A percentile compares a stretch with the other conserved stretches of the same genome.
phyloP scores from a whole-genome alignment of 2,113 vertebrate species.

The Prionailurus viverrinus region DNA sequence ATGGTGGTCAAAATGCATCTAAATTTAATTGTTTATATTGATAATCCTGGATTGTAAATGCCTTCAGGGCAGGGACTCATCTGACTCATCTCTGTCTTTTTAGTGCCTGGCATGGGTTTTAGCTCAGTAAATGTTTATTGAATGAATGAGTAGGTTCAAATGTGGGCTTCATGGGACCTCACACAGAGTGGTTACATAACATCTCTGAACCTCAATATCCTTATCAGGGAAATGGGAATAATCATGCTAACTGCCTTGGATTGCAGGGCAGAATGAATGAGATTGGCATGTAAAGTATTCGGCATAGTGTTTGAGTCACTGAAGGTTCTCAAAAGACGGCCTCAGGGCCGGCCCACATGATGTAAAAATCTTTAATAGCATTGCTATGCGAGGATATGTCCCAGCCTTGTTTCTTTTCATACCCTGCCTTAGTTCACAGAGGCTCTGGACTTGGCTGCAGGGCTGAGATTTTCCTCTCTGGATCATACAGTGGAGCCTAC shows the following conservation, averaged over 20 bases:
- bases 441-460: not conserved
- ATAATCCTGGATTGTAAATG: not conserved
- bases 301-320: not conserved
- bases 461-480: not conserved
- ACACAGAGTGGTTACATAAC: not conserved
- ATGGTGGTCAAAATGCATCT: not conserved
- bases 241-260: not conserved
- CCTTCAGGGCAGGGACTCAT: not conserved
- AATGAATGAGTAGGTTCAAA: not conserved
- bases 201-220: not conserved
- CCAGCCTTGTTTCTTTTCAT: not conserved
- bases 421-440: not conserved
- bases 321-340: not conserved
- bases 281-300: not conserved
- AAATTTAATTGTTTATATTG: conserved; percentile 2
- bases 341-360: not conserved
- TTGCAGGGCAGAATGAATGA: not conserved
- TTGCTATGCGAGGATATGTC: not conserved
- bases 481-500: not conserved
- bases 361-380: not conserved
- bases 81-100: conserved; percentile 14
- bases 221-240: not conserved
- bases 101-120: not conserved
- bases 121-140: not conserved
- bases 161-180: not conserved